These are phyloP conservation scores for Amorpha juglandis DNA, from an alignment of 2,888 invertebrate species.

Conservation along the genomic window DNA sequence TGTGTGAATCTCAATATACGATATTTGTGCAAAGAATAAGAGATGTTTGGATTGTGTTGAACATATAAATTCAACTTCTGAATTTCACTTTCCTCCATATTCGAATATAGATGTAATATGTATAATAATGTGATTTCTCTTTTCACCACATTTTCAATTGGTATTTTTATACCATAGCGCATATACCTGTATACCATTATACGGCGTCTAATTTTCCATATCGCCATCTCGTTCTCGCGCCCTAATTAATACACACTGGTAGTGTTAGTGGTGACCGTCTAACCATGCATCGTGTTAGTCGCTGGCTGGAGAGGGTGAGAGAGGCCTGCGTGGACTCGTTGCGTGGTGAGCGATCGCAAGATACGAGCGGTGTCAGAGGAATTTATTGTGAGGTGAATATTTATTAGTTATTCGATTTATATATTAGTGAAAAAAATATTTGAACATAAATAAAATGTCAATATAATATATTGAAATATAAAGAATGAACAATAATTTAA, in stretches of 20 bases:
- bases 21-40: too few species aligned
- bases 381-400: constrained; percentile 10
- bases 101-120: too few species aligned
- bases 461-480: background rate
- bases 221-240: background rate
- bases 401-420: background rate
- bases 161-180: too few species aligned
- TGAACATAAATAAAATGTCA: background rate
- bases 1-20: too few species aligned
- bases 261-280: background rate
- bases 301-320: constrained; percentile 4
- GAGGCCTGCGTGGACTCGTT: background rate
- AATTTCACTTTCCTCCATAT: too few species aligned
- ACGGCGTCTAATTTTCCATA: background rate
- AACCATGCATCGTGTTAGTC: constrained; percentile 15
- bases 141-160: too few species aligned
- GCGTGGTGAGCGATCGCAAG: background rate
- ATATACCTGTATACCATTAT: background rate
- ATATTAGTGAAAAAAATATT: background rate
- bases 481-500: too few species aligned
- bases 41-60: too few species aligned
- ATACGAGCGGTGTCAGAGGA: background rate
- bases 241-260: background rate
- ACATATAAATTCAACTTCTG: background rate
- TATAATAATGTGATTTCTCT: too few species aligned